Evolutionary conservation across 2,888 invertebrate genomes (phyloP), one percentile per base, ranked within the genome.

Genomic region (Apotomis turbidana): DNA sequence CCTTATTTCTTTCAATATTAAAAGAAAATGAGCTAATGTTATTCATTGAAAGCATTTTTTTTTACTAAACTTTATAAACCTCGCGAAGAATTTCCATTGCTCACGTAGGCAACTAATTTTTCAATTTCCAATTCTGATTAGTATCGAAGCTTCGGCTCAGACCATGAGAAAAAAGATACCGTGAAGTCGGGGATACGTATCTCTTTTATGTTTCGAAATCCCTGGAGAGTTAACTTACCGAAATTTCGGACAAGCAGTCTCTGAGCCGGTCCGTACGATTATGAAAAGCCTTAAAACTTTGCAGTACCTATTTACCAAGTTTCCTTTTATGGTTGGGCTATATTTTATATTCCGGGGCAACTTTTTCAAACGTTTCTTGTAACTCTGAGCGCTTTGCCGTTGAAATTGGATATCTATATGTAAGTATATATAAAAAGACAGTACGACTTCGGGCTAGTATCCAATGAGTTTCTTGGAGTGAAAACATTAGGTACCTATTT

Each of bases 271-370:
- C n/a, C 54, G 64, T 64, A 64, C 57, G 38, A 27, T 55, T 66
- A 66, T 66, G 64, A 55, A 66, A 66, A 66, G 54, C 55, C 46
- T 44, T 46, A n/a, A 66, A 66, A 66, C 64, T 66, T 66, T 46
- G 8, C 46, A 41, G 44, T 57, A n/a, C n/a, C n/a, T n/a, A 55
- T 55, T 46, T 46, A 66, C 27, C n/a, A 57, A 57, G 4, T 57
- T 57, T 8, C 0, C 63, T 64, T 64, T 55, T 55, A 64, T 64
- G 64, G 15, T 44, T 55, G 54, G 9, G 44, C 64, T 44, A 27
- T 62, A 13, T 63, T 64, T 64, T 64, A 46, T 27, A 57, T 66
- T 55, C 27, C 27, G 36, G 12, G 27, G 44, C 55, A 55, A 12
- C 44, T 52, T 13, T 63, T 51, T 41, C 54, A 41, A 51, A 41